Evolutionary conservation across 2,113 vertebrate species (phyloP).

Genomic region (Myotis lucifugus): DNA sequence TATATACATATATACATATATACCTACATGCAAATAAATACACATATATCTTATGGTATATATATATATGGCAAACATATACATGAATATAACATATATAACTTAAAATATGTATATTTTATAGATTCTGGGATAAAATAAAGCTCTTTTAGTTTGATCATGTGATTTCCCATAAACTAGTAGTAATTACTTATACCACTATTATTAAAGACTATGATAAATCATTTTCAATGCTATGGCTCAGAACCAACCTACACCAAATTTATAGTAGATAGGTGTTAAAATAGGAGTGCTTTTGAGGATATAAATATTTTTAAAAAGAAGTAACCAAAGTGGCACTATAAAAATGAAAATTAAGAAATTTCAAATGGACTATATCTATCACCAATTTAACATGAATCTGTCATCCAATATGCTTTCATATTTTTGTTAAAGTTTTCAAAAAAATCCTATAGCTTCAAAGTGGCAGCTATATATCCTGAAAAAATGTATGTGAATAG

Average conservation of each 20-base stretch:
- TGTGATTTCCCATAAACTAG: neutral
- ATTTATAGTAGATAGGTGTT: neutral
- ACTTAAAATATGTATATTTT: neutral
- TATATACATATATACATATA: no score
- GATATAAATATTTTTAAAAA: neutral
- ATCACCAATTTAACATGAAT: neutral
- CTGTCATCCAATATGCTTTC: neutral
- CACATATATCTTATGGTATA: neutral
- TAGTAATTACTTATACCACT: neutral
- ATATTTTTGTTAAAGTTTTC: neutral
- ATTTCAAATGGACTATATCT: neutral
- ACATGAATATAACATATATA: neutral
- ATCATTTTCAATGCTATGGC: neutral
- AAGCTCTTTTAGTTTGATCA: neutral
- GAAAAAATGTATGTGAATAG: neutral
- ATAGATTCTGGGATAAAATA: neutral
- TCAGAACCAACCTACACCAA: neutral
- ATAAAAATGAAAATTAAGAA: conserved; percentile 14
- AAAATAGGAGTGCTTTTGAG: neutral
- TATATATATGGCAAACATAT: neutral
- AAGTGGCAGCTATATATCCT: neutral
- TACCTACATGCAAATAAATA: neutral
- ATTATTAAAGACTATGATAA: neutral
- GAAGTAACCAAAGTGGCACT: neutral
- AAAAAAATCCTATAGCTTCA: neutral